Conservation (phyloP, 2,888 invertebrate genomes). For the Nomada fabriciana region DNA sequence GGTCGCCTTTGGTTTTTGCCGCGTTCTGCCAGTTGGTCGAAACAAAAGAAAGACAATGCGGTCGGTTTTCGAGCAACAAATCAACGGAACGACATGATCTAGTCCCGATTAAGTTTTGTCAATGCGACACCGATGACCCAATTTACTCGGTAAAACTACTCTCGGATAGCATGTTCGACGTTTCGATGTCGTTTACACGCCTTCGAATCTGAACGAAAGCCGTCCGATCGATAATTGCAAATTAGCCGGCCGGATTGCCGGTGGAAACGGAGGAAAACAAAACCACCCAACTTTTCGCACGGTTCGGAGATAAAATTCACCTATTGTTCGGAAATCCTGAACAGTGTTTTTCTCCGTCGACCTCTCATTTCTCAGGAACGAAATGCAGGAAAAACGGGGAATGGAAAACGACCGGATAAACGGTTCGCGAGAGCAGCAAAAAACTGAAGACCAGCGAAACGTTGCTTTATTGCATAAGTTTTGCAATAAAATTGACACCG, state of each 20-base stretch:
- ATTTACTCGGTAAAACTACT: constrained; percentile 22
- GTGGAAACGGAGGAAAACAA: constrained; percentile 6
- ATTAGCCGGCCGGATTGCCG: constrained; percentile 26
- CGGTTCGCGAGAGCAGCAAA: constrained; percentile 29
- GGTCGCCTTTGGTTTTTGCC: not conserved
- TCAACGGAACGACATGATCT: not conserved
- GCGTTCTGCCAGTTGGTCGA: not conserved
- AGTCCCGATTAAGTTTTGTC: constrained; percentile 33
- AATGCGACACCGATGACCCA: constrained; percentile 41
- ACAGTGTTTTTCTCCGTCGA: not conserved
- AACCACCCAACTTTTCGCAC: constrained; percentile 32
- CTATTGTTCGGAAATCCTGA: constrained; percentile 42
- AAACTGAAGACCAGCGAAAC: constrained; percentile 34
- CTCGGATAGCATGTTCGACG: constrained; percentile 29
- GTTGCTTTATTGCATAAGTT: not conserved
- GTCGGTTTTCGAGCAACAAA: not conserved
- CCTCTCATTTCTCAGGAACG: not conserved
- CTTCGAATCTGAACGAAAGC: constrained; percentile 9
- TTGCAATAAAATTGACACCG: not conserved
- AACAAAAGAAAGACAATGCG: not conserved
- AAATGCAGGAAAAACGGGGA: not conserved
- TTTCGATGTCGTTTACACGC: constrained; percentile 16
- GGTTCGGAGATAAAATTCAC: constrained; percentile 40
- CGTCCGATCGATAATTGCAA: constrained; percentile 44
- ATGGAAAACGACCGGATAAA: constrained; percentile 27